Conservation (phyloP, 2,888 invertebrate genomes). For the Esperia sulphurella region DNA sequence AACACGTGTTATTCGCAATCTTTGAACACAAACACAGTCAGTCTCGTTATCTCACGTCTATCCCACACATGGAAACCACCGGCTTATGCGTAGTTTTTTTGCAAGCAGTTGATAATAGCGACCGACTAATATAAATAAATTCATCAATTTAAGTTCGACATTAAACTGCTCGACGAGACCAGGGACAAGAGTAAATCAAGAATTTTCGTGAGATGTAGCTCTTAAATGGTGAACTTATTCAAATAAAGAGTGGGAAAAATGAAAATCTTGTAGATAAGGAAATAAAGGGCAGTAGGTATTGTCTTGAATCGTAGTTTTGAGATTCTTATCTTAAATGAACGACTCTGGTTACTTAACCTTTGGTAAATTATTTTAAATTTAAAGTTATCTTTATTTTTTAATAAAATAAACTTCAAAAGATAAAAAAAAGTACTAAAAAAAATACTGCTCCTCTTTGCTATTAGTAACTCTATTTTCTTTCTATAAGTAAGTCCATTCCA, state of each 20-base stretch:
- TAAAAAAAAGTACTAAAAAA: too few relatives aligned
- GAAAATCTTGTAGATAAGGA: not conserved
- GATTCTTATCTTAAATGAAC: too few relatives aligned
- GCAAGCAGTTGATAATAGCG: not conserved
- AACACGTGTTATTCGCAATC: constrained; percentile 17
- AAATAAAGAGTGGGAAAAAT: not conserved
- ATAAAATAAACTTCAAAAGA: too few relatives aligned
- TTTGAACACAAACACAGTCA: constrained; percentile 32
- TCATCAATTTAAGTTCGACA: not conserved
- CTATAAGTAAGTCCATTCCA: too few relatives aligned
- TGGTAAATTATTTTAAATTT: too few relatives aligned
- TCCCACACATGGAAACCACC: constrained; percentile 18
- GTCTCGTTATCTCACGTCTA: constrained; percentile 19
- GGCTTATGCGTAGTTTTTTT: constrained; percentile 47
- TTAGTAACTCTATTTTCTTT: too few relatives aligned
- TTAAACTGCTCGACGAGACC: too few relatives aligned
- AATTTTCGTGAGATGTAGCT: not conserved
- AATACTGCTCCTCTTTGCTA: too few relatives aligned
- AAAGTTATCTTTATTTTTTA: too few relatives aligned
- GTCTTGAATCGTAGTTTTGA: too few relatives aligned
- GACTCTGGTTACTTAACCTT: too few relatives aligned
- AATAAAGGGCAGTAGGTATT: not conserved
- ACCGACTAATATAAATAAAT: not conserved
- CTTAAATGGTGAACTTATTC: not conserved
- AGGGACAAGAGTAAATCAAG: not conserved